These are phyloP conservation scores for Drosophila crucigera DNA, from an alignment of 2,888 invertebrate genomes.

Conservation along the genomic window DNA sequence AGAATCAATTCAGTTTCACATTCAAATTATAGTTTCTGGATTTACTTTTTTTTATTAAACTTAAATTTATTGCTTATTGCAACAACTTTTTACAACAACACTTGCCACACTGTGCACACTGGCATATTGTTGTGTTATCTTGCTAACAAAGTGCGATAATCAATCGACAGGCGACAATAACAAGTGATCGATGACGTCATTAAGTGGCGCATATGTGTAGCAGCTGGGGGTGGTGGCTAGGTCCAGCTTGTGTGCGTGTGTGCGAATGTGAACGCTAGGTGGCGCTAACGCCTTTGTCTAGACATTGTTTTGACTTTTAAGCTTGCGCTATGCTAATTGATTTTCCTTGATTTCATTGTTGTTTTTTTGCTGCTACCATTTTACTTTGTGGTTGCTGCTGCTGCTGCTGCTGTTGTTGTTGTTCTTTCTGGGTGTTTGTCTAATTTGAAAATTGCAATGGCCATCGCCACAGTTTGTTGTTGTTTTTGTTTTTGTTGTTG, in stretches of 20 bases:
- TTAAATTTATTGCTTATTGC: background rate
- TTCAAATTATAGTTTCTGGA: too few species aligned
- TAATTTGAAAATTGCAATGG: slow-evolving; percentile 75
- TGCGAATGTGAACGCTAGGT: slow-evolving; percentile 44
- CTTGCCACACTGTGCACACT: slow-evolving; percentile 31
- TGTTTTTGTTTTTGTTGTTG: slow-evolving; percentile 1
- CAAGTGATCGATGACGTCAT: slow-evolving; percentile 45
- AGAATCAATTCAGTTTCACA: background rate
- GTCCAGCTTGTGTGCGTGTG: slow-evolving; percentile 10
- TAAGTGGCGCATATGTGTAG: background rate
- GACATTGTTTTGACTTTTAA: slow-evolving; percentile 64
- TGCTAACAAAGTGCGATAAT: slow-evolving; percentile 55
- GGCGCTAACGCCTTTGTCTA: slow-evolving; percentile 70
- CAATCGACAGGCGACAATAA: slow-evolving; percentile 58
- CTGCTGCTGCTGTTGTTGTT: slow-evolving; percentile 7
- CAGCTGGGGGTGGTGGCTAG: background rate
- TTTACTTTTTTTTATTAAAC: background rate
- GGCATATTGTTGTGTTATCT: slow-evolving; percentile 26
- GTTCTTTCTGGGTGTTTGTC: slow-evolving; percentile 32
- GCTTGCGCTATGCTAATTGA: slow-evolving; percentile 63
- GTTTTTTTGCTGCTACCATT: background rate
- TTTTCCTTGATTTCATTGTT: slow-evolving; percentile 30
- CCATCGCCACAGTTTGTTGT: slow-evolving; percentile 43
- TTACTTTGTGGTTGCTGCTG: background rate
- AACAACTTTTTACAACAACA: background rate